Percentiles rank a stretch among this genome's conserved stretches.
phyloP scores from a whole-genome alignment of 1,140 invertebrate species.

The Habropoda laboriosa region DNA sequence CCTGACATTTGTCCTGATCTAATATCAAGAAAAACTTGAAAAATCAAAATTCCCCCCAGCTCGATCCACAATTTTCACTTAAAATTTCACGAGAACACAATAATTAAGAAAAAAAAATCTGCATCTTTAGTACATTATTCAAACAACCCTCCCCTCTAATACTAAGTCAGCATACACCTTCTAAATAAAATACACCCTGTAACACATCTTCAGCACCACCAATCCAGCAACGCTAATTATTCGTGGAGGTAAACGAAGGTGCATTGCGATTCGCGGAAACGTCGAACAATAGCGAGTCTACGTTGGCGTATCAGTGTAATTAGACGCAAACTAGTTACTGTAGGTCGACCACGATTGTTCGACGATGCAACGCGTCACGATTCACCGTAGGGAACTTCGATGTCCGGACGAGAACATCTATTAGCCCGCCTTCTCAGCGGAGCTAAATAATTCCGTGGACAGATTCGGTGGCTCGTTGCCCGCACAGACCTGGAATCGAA shows the following conservation, averaged over 20 bases:
- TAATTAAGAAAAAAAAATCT: too few relatives aligned
- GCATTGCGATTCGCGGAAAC: neutral
- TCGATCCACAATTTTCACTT: too few relatives aligned
- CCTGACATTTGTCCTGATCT: too few relatives aligned
- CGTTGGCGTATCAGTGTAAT: slow-evolving; percentile 10
- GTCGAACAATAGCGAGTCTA: slow-evolving; percentile 7
- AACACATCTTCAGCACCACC: too few relatives aligned
- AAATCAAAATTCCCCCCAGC: too few relatives aligned
- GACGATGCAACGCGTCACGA: slow-evolving; percentile 13
- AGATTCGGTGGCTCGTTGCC: slow-evolving; percentile 6
- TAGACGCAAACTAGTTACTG: slow-evolving; percentile 2
- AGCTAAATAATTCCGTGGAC: slow-evolving; percentile 30
- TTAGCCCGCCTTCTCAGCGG: slow-evolving; percentile 6
- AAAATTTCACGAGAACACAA: too few relatives aligned
- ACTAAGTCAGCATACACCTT: too few relatives aligned
- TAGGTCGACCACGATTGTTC: slow-evolving; percentile 36
- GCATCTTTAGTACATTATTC: too few relatives aligned
- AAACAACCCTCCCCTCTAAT: too few relatives aligned
- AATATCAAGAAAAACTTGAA: too few relatives aligned
- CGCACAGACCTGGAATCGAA: neutral
- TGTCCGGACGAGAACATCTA: slow-evolving; percentile 14
- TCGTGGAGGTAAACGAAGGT: neutral
- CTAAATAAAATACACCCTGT: too few relatives aligned
- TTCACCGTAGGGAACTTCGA: slow-evolving; percentile 22
- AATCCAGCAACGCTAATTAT: neutral